phyloP scores from a whole-genome alignment of 2,888 invertebrate genomes.

The Leptinotarsa tumamoca region DNA sequence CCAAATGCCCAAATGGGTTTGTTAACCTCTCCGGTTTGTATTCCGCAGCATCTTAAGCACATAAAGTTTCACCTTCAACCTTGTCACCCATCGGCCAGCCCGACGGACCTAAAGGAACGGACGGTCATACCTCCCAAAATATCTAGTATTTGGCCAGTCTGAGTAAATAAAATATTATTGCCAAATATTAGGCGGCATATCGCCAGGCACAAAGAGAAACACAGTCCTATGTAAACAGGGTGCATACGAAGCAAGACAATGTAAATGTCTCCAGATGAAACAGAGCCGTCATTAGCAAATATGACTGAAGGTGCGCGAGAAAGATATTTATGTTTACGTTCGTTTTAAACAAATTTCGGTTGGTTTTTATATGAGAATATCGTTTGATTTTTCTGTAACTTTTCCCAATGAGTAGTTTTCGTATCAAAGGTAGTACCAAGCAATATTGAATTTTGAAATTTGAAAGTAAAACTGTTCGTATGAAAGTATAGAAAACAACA shows the following conservation, averaged over 20 bases:
- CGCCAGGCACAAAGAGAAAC: slow-evolving; percentile 42
- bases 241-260: slow-evolving; percentile 48
- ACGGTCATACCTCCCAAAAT: slow-evolving; percentile 2
- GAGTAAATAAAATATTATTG: slow-evolving; percentile 45
- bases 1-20: neutral
- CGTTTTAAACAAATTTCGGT: too few species aligned
- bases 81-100: slow-evolving; percentile 1
- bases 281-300: slow-evolving; percentile 9
- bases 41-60: neutral
- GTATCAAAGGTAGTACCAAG: too few species aligned
- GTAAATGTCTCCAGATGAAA: slow-evolving; percentile 46
- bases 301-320: neutral
- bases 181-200: slow-evolving; percentile 41
- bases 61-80: slow-evolving; percentile 16
- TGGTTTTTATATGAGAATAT: too few species aligned
- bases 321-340: neutral
- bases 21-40: neutral
- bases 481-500: too few species aligned
- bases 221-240: slow-evolving; percentile 50
- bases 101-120: neutral
- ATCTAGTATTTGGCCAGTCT: slow-evolving; percentile 33
- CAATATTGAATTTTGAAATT: too few species aligned
- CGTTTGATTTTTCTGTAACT: too few species aligned
- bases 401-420: too few species aligned
- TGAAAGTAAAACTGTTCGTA: too few species aligned